These are phyloP conservation scores for Cryptotis parvus DNA, from an alignment of 2,113 vertebrate species.

Conservation along the genomic window DNA sequence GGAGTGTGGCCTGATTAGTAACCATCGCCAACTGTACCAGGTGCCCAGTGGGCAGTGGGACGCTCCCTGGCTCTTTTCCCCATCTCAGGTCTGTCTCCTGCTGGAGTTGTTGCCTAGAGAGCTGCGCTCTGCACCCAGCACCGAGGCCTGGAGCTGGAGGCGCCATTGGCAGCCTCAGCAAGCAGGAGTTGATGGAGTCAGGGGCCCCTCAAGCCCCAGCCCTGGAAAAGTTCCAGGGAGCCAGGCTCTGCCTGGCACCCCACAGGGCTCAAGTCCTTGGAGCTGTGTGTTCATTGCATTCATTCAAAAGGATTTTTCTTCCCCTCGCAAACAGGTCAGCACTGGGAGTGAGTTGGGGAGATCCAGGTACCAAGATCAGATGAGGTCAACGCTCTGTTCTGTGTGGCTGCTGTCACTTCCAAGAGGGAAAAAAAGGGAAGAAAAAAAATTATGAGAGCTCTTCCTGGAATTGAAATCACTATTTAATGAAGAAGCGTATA, in stretches of 20 bases:
- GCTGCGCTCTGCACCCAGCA: too few species aligned
- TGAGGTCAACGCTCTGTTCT: constrained; percentile 86
- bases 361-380: constrained; percentile 70
- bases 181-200: too few species aligned
- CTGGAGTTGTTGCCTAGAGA: too few species aligned
- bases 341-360: constrained; percentile 83
- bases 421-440: constrained; percentile 52
- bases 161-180: too few species aligned
- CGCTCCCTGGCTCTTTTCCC: not conserved
- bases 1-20: not conserved
- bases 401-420: constrained; percentile 85
- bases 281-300: constrained; percentile 23
- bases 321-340: constrained; percentile 82
- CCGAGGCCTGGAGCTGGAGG: too few species aligned
- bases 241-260: too few species aligned
- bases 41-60: not conserved
- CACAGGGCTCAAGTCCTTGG: not conserved
- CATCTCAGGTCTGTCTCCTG: too few species aligned
- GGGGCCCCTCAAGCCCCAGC: too few species aligned
- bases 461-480: constrained; percentile 86
- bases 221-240: too few species aligned
- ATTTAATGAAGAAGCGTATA: constrained; percentile 88
- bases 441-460: constrained; percentile 83
- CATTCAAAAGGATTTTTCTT: constrained; percentile 69
- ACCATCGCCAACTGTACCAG: not conserved